These are phyloP conservation scores for Anthopleura xanthogrammica DNA, from an alignment of 92 coral and sea anemone species.

Conservation along the genomic window DNA sequence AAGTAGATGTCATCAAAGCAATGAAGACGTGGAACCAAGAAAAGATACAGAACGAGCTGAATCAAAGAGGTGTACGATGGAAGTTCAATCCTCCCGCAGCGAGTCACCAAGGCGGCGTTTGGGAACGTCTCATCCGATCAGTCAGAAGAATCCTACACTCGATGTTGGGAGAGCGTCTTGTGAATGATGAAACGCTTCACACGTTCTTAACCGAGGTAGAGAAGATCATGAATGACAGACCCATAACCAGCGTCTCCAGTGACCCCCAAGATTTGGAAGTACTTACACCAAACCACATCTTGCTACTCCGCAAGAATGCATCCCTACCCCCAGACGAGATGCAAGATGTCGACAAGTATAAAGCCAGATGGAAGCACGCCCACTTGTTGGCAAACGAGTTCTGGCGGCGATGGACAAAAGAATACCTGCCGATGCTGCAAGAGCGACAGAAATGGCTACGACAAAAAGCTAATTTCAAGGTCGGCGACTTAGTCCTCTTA, in stretches of 20 bases:
- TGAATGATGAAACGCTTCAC: no score
- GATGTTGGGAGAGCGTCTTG: no score
- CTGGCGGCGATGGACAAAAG: slow-evolving; percentile 47
- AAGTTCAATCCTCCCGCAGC: no score
- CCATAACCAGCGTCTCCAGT: no score
- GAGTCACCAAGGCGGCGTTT: no score
- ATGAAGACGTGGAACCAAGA: slow-evolving; percentile 45
- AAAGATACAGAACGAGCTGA: neutral
- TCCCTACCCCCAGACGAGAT: slow-evolving; percentile 34
- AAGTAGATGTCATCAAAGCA: slow-evolving; percentile 38
- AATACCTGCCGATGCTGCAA: slow-evolving; percentile 44
- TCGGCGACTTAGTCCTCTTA: slow-evolving; percentile 56
- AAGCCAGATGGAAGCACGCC: slow-evolving; percentile 51
- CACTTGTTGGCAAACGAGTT: slow-evolving; percentile 39
- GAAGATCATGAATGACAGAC: no score
- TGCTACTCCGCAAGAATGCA: slow-evolving; percentile 39
- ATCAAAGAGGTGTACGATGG: no score
- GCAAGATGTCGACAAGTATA: slow-evolving; percentile 26
- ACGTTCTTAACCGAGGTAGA: no score
- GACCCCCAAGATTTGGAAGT: no score
- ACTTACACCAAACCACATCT: slow-evolving; percentile 61
- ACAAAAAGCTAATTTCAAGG: slow-evolving; percentile 39
- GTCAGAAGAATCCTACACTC: no score
- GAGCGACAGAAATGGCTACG: slow-evolving; percentile 48
- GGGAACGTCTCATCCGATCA: no score